Evolutionary conservation across 2,797 vertebrate species (phyloP).

Genomic region (Sebastes taczanowskii): DNA sequence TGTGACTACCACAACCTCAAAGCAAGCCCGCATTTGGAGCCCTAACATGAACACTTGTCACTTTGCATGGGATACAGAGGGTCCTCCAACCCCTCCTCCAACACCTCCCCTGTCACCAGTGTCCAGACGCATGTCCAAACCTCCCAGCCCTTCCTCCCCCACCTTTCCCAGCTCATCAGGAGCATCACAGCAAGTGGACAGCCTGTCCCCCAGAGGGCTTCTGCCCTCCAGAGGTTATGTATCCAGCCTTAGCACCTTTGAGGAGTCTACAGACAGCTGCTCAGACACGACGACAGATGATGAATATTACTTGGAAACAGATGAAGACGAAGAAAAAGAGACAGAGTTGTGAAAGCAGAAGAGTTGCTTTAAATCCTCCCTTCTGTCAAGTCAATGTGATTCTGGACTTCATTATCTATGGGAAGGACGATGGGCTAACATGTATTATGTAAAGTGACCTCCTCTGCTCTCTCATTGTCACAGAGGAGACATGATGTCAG

Average conservation of each 20-base stretch:
- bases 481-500: background rate
- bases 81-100: slow-evolving; percentile 78
- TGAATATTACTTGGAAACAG: slow-evolving; percentile 90
- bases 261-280: slow-evolving; percentile 81
- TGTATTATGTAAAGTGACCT: background rate
- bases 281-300: slow-evolving; percentile 93
- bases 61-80: slow-evolving; percentile 68
- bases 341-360: slow-evolving; percentile 86
- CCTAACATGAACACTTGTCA: slow-evolving; percentile 49
- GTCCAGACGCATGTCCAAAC: slow-evolving; percentile 69
- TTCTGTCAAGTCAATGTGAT: background rate
- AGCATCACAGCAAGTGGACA: slow-evolving; percentile 52
- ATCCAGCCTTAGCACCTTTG: slow-evolving; percentile 78
- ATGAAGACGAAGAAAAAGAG: slow-evolving; percentile 86
- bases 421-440: background rate
- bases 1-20: slow-evolving; percentile 21
- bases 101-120: slow-evolving; percentile 76
- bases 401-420: background rate
- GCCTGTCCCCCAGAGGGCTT: slow-evolving; percentile 67
- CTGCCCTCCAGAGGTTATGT: slow-evolving; percentile 74
- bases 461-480: background rate
- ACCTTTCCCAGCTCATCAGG: slow-evolving; percentile 37
- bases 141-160: slow-evolving; percentile 67
- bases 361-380: background rate
- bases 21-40: slow-evolving; percentile 33